A percentile compares a stretch with the other conserved stretches of the same genome.
These are phyloP conservation scores for Micromys minutus DNA, from an alignment of 2,113 vertebrate genomes.

Conservation along the genomic window DNA sequence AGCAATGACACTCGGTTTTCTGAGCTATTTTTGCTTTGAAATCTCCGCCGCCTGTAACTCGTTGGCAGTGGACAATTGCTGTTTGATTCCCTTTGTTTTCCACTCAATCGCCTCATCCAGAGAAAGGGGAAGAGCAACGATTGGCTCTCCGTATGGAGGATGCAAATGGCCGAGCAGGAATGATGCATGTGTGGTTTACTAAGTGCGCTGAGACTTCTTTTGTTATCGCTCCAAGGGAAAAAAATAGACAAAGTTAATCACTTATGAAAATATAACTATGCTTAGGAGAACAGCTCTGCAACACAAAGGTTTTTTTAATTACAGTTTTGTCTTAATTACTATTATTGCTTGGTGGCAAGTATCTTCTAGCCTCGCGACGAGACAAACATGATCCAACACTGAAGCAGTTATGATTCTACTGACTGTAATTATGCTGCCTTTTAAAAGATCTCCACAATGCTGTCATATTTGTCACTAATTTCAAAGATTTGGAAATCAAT, in stretches of 20 bases:
- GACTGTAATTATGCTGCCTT: neutral
- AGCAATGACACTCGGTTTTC: neutral
- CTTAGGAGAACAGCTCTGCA: slow-evolving; percentile 24
- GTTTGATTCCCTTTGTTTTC: slow-evolving; percentile 6
- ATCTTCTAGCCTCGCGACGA: slow-evolving; percentile 34
- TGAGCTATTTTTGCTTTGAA: neutral
- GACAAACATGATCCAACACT: slow-evolving; percentile 5
- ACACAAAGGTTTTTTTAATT: slow-evolving; percentile 54
- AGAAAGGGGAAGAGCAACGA: slow-evolving; percentile 8
- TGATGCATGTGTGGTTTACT: slow-evolving; percentile 1
- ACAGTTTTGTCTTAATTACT: slow-evolving; percentile 36
- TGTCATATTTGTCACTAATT: slow-evolving; percentile 21
- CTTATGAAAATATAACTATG: slow-evolving; percentile 18
- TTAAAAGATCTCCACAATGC: slow-evolving; percentile 10
- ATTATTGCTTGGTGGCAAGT: neutral
- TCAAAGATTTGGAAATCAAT: neutral
- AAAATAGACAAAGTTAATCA: slow-evolving; percentile 26
- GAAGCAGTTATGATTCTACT: neutral
- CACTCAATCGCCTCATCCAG: neutral
- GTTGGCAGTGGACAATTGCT: neutral
- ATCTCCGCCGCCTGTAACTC: neutral
- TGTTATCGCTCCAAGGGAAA: slow-evolving; percentile 7
- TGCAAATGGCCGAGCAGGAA: neutral
- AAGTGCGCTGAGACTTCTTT: neutral
- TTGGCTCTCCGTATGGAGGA: neutral